Evolutionary conservation across 1,140 invertebrate species (phyloP), one percentile per base, ranked within the genome.

Genomic region (Cydia strobilella): DNA sequence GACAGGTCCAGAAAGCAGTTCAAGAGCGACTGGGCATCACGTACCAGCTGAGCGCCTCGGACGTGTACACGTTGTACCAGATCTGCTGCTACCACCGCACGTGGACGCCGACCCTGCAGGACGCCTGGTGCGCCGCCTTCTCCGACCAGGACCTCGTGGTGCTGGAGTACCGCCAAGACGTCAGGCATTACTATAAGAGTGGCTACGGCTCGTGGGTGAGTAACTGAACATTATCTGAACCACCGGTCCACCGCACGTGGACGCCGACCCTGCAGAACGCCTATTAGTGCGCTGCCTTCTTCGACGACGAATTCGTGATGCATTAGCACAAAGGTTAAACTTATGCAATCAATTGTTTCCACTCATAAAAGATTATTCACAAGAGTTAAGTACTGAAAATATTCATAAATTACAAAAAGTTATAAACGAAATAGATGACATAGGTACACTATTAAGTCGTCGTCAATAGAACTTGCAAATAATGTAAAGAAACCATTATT

Each of bases 221-320:
- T 74, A 4, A 6, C 31, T 31, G 31, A 31, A 31, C 31, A 35
- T 13, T 27, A 20, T 10, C 54, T 10, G 35, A 31, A 95, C 83
- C 96, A 97, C 80, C 95, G 35, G 6, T 95, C 83, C 96, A 97
- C 80, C 95, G 96, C 82, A 95, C 96, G 7, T 96, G 96, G 94
- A 93, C 93, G 25, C 84, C 94, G 25, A 90, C 94, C 27, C 87
- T 94, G 27, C 89, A 94, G 48, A 97, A 96, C 5, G 94, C 96
- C 0, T 2, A n/a, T n/a, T 97, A 96, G 97, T 97, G 96, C 84
- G 93, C 94, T n/a, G n/a, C n/a, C n/a, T n/a, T n/a, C n/a, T n/a
- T n/a, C n/a, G n/a, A n/a, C n/a, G n/a, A n/a, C n/a, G n/a, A n/a
- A n/a, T n/a, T n/a, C n/a, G n/a, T n/a, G n/a, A n/a, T n/a, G n/a